Evolutionary conservation across 1,140 invertebrate genomes (phyloP).

Genomic region (Calliphora vicina): DNA sequence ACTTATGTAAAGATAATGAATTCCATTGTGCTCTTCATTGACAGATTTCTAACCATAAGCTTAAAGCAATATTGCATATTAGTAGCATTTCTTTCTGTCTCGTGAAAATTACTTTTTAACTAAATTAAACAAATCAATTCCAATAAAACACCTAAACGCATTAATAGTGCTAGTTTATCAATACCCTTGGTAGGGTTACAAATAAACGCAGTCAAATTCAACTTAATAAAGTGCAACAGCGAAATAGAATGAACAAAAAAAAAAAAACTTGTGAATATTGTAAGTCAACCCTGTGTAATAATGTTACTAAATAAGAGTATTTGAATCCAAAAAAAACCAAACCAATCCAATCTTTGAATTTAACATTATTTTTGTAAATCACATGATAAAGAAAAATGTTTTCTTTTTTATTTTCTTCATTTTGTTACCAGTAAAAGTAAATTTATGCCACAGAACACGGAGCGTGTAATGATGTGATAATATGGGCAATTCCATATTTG

Average conservation of each 20-base stretch:
- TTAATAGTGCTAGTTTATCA: neutral
- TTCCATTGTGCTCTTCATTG: no score
- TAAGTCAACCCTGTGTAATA: neutral
- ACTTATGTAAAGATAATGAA: no score
- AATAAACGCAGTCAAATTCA: neutral
- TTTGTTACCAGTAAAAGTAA: neutral
- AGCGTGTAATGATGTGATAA: neutral
- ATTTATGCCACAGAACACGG: neutral
- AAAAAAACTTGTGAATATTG: neutral
- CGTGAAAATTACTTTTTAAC: no score
- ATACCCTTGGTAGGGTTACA: neutral
- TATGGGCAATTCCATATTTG: neutral
- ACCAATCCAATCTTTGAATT: neutral
- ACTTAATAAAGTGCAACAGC: neutral
- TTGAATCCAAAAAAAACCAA: no score
- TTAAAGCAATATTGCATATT: no score
- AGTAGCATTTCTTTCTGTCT: no score
- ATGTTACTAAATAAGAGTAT: no score
- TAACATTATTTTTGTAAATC: neutral
- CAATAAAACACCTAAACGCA: no score
- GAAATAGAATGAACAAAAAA: no score
- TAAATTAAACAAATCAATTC: no score
- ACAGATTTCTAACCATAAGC: no score
- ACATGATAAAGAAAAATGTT: neutral
- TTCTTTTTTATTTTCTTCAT: no score